Conservation (phyloP, 2,797 vertebrate genomes). For the Nasua narica region DNA sequence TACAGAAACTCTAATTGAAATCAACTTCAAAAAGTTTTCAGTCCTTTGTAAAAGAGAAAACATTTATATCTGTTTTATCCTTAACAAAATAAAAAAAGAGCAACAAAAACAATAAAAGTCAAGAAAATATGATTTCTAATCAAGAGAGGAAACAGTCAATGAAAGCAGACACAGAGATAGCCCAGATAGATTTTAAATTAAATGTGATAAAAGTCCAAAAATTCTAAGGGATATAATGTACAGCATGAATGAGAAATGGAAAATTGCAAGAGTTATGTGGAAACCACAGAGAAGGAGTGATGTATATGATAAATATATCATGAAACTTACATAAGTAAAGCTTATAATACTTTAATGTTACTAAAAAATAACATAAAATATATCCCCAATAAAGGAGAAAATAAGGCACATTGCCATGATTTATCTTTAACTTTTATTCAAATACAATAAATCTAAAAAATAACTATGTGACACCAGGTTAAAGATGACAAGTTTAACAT, state of each 20-base stretch:
- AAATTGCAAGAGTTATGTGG: neutral
- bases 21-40: neutral
- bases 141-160: neutral
- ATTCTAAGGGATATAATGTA: neutral
- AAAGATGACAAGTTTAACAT: neutral
- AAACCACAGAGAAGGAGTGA: neutral
- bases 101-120: neutral
- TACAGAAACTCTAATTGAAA: neutral
- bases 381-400: neutral
- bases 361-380: neutral
- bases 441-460: neutral
- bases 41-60: neutral
- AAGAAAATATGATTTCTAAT: neutral
- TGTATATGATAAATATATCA: neutral
- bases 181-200: neutral
- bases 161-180: neutral
- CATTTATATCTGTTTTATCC: neutral
- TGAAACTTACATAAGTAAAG: neutral
- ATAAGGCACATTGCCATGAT: neutral
- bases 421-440: neutral
- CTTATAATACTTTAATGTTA: neutral
- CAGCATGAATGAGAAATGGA: neutral
- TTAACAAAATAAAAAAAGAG: neutral
- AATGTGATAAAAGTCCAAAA: neutral
- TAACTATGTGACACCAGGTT: neutral